Evolutionary conservation across 2,888 invertebrate species (phyloP).

Genomic region (Dasysyrphus tricinctus): DNA sequence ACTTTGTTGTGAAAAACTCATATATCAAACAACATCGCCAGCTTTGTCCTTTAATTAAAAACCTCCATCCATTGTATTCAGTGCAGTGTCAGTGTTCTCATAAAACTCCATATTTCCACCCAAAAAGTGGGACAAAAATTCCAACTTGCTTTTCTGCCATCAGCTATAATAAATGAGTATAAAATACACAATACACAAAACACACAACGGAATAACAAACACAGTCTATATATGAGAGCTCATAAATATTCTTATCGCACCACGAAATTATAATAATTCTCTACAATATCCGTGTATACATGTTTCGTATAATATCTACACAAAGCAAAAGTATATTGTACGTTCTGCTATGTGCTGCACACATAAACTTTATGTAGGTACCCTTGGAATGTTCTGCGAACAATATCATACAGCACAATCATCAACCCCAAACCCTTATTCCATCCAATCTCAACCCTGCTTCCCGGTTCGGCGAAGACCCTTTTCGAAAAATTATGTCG

Average conservation of each 20-base stretch:
- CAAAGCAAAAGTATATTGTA: slow-evolving; percentile 42
- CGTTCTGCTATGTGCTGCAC: slow-evolving; percentile 67
- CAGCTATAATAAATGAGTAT: slow-evolving; percentile 16
- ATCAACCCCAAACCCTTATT: slow-evolving; percentile 22
- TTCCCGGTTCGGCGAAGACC: slow-evolving; percentile 11
- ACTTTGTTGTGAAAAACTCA: not conserved
- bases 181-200: slow-evolving; percentile 14
- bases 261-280: slow-evolving; percentile 72
- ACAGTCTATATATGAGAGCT: slow-evolving; percentile 48
- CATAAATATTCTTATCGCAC: slow-evolving; percentile 74
- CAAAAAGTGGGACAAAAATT: slow-evolving; percentile 61
- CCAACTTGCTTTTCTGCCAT: slow-evolving; percentile 43
- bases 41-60: slow-evolving; percentile 61
- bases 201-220: slow-evolving; percentile 28
- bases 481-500: slow-evolving; percentile 56
- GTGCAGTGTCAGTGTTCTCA: slow-evolving; percentile 37
- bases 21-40: slow-evolving; percentile 11
- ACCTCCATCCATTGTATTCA: slow-evolving; percentile 4
- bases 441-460: slow-evolving; percentile 45
- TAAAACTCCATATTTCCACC: slow-evolving; percentile 13
- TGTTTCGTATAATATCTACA: slow-evolving; percentile 55
- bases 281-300: slow-evolving; percentile 36
- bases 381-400: slow-evolving; percentile 61
- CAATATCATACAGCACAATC: slow-evolving; percentile 21
- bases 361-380: slow-evolving; percentile 66